Base-by-base conservation (phyloP, 2,888 invertebrate species). In the Phymatocera aterrima region DNA sequence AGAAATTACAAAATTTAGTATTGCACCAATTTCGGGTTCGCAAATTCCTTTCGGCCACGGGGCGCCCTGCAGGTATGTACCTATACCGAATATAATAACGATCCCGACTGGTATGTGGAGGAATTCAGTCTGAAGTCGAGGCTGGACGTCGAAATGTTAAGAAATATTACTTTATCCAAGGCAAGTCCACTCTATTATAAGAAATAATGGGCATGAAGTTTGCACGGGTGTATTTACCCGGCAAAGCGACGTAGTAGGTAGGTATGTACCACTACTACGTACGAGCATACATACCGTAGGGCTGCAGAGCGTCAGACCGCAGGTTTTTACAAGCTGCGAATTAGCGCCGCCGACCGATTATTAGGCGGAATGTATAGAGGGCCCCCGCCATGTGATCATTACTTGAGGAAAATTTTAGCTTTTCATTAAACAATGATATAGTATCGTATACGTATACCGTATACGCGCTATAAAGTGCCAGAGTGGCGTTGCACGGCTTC, bases 281-380 rank as follows among this genome's bases (percentile, higher is more conserved):
- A n/a, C n/a, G 46, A 15, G n/a, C 24, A 57, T 18, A 24, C 37
- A 18, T 18, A 40, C 64, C 18, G 24, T 24, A 28, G 34, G 40
- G 60, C 60, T n/a, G n/a, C 68, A 12, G 46, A 51, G 72, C 68
- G 68, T 40, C 43, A 43, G 43, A 68, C 51, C 72, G 72, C 72
- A 75, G 28, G 24, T 75, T 75, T 75, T 75, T 75, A 40, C 75
- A 75, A 48, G 75, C n/a, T 75, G 60, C 57, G 60, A 75, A 75
- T 75, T 60, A 54, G 75, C 75, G 60, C 75, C 75, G 75, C 75
- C 24, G 43, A 75, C 75, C 57, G 75, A 75, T 75, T 75, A 75
- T 75, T 75, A 60, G 75, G 40, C 60, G 40, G 60, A 75, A 75
- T 60, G 57, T 57, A 75, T 40, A 75, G 75, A 57, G 54, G n/a